Conservation (phyloP, 2,797 vertebrate species). For the Novumbra hubbsi region DNA sequence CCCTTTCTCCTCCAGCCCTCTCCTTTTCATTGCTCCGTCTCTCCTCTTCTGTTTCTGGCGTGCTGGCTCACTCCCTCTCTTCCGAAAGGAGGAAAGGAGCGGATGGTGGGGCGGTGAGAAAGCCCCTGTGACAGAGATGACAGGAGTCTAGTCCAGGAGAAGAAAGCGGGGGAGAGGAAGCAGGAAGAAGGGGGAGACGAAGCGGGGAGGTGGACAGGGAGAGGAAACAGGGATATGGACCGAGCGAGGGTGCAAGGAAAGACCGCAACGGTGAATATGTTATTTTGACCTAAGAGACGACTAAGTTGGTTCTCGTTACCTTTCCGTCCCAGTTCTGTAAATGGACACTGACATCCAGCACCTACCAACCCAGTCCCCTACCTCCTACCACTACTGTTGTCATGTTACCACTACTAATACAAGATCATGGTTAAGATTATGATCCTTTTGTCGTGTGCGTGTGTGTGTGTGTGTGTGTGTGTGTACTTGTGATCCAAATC, state of each 20-base stretch:
- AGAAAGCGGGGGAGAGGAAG: slow-evolving; percentile 15
- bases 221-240: slow-evolving; percentile 11
- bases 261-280: slow-evolving; percentile 43
- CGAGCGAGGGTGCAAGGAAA: slow-evolving; percentile 33
- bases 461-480: slow-evolving; percentile 37
- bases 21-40: slow-evolving; percentile 39
- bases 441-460: slow-evolving; percentile 41
- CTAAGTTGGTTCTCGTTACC: slow-evolving; percentile 60
- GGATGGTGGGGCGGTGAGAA: slow-evolving; percentile 26
- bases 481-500: slow-evolving; percentile 61
- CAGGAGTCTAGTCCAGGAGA: no score
- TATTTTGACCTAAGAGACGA: slow-evolving; percentile 53
- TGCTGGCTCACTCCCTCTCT: no score
- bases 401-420: slow-evolving; percentile 59
- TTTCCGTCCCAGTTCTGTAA: slow-evolving; percentile 71
- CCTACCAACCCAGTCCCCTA: slow-evolving; percentile 34
- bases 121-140: background rate
- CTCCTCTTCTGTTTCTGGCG: slow-evolving; percentile 39
- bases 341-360: slow-evolving; percentile 50
- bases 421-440: slow-evolving; percentile 45
- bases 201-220: background rate
- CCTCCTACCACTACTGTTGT: slow-evolving; percentile 43
- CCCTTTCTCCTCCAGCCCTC: slow-evolving; percentile 25
- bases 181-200: background rate
- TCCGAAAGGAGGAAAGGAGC: slow-evolving; percentile 32